phyloP scores from a whole-genome alignment of 2,113 vertebrate species.

The Eleginops maclovinus region DNA sequence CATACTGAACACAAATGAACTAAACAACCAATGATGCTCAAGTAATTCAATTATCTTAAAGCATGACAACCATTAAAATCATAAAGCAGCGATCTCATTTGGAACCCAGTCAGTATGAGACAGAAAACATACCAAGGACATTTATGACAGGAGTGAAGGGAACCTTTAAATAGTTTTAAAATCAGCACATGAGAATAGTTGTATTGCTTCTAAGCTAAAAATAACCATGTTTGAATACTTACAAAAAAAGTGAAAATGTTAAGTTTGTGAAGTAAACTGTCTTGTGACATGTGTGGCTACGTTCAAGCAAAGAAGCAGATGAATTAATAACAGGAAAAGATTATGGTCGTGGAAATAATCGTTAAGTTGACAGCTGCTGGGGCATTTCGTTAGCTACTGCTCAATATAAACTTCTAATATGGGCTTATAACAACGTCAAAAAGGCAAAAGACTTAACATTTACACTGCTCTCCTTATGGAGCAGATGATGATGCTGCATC shows the following conservation, averaged over 20 bases:
- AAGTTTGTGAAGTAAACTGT: not conserved
- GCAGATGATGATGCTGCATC: not conserved
- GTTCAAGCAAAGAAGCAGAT: constrained; percentile 3
- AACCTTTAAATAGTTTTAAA: not conserved
- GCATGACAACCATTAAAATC: not conserved
- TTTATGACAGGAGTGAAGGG: not conserved
- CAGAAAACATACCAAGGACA: not conserved
- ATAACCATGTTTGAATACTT: not conserved
- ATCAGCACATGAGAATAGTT: constrained; percentile 13
- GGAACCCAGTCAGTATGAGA: not conserved
- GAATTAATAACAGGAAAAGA: constrained; percentile 50
- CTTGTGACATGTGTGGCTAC: too few species aligned
- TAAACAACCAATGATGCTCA: not conserved
- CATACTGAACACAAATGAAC: not conserved
- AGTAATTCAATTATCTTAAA: not conserved
- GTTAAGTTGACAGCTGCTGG: constrained; percentile 35
- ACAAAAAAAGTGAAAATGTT: constrained; percentile 14
- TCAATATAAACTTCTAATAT: constrained; percentile 11
- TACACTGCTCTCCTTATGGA: not conserved
- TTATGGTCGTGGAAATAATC: not conserved
- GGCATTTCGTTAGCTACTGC: constrained; percentile 22
- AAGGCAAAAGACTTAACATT: constrained; percentile 23
- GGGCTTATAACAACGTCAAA: constrained; percentile 27
- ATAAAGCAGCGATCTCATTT: not conserved
- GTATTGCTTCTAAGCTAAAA: not conserved